Base-by-base conservation (phyloP, 1,140 invertebrate genomes). In the Drosophila sucinea region DNA sequence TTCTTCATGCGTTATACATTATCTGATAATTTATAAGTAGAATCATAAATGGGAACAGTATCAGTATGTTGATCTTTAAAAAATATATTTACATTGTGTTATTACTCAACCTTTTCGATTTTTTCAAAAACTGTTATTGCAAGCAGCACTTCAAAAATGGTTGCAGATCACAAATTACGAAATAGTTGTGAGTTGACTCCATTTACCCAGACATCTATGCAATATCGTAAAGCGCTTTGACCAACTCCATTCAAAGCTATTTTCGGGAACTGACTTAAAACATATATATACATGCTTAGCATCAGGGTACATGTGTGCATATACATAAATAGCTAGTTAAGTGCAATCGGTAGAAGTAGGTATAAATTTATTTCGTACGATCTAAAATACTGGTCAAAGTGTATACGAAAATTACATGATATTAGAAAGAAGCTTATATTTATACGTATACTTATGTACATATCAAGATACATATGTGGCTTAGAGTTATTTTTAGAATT, bases 351-450 rank as follows among this genome's bases (percentile, higher is more conserved):
- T 51, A 51, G 44, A 27, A 25, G 44, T 51, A 51, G n/a, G 25
- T 27, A 38, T 60, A 11, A n/a, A 44, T 62, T 62, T 62, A 62
- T 62, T 62, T 29, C 44, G 41, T 62, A 62, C 29, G 7, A 56
- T 41, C 41, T 72, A 72, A 70, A 72, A 72, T 70, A 70, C 70
- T 70, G 65, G 44, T 51, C 44, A 51, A 54, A 27, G 33, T 27
- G 29, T 29, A 57, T 72, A 72, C 69, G 64, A 56, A 38, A 8
- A 66, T 56, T 41, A 60, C 7, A 41, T 70, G 17, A 32, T 4
- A 62, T 40, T 40, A n/a, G 27, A 54, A 61, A 38, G n/a, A 30
- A 54, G 54, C 23, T 25, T n/a, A 61, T 10, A 23, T 41, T 35
- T 5, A 23, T 29, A 51, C 11, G 4, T 29, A 51, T 57, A 27